Evolutionary conservation across 2,888 invertebrate genomes (phyloP), one percentile per base, ranked within the genome.

Genomic region (Pristionchus entomophagus): DNA sequence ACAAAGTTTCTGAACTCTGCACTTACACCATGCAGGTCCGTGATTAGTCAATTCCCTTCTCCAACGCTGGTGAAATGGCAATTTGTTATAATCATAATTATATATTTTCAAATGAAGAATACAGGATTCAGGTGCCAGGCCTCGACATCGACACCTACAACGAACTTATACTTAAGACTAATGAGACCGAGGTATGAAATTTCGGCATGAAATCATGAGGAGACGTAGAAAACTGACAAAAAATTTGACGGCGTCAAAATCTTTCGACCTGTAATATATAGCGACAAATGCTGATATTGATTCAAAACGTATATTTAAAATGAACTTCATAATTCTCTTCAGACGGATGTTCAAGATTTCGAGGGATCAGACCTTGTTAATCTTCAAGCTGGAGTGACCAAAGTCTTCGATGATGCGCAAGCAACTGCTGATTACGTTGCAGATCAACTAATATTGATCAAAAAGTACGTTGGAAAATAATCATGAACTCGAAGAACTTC

Each of bases 121-220:
- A 59, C 59, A 26, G 5, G 29, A 19, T 53, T 32, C 51, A 78
- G 78, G 78, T 78, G 49, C 78, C 78, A 19, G 78, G 78, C 10
- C 78, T 78, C 51, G 78, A 78, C 51, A 51, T 51, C 32, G 78
- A 29, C 49, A 78, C 78, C 19, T 78, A 32, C 78, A 49, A 29
- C 29, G 0, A 19, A 1, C 41, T 78, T 0, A 78, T 51, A 5
- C 12, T 6, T 5, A 19, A 78, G 32, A 32, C 26, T 6, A 53
- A 78, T 32, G 29, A 78, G 17, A 53, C 49, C 6, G 51, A 53
- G 51, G 78, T 78, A 19, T 41, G 69, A 0, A 26, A n/a, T 73
- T 19, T 56, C 14, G 22, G 19, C n/a, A 5, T 14, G n/a, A n/a
- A 56, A n/a, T 56, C 19, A 6, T 45, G 45, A 45, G 22, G 56